Conservation (phyloP, 2,888 invertebrate species). For the Hypomecis atomaria region DNA sequence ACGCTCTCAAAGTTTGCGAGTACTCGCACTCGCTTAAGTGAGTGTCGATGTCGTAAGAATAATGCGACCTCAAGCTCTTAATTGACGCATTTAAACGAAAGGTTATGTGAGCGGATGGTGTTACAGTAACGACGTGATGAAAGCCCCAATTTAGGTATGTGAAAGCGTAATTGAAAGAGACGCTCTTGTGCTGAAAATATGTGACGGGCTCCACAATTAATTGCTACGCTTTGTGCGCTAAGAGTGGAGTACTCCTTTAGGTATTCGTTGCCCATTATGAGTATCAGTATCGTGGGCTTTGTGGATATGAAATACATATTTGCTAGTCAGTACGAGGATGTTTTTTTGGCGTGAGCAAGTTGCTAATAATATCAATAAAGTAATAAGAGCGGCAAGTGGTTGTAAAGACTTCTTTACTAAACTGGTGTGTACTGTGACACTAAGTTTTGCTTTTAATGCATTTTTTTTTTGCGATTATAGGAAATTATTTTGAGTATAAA, state of each 20-base stretch:
- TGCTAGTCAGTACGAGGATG: not conserved
- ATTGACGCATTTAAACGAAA: constrained; percentile 46
- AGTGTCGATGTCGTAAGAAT: constrained; percentile 51
- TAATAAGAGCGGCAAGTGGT: no score
- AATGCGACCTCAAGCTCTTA: constrained; percentile 49
- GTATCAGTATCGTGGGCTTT: not conserved
- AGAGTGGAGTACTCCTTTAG: not conserved
- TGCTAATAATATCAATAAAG: no score
- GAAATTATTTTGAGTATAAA: no score
- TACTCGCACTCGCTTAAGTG: constrained; percentile 54
- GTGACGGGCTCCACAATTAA: constrained; percentile 20
- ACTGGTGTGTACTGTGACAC: no score
- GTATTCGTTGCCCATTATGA: not conserved
- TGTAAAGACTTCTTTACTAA: no score
- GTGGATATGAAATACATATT: not conserved
- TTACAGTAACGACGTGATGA: constrained; percentile 37
- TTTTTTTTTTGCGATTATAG: no score
- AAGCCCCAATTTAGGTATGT: constrained; percentile 39
- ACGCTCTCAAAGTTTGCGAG: constrained; percentile 62
- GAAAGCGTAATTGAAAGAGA: constrained; percentile 35
- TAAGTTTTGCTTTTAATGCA: no score
- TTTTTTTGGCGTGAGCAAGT: not conserved
- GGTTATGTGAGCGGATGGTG: constrained; percentile 40
- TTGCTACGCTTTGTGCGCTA: constrained; percentile 13
- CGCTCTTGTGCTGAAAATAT: constrained; percentile 25